phyloP scores from a whole-genome alignment of 2,797 vertebrate genomes.

The Tapera naevia region DNA sequence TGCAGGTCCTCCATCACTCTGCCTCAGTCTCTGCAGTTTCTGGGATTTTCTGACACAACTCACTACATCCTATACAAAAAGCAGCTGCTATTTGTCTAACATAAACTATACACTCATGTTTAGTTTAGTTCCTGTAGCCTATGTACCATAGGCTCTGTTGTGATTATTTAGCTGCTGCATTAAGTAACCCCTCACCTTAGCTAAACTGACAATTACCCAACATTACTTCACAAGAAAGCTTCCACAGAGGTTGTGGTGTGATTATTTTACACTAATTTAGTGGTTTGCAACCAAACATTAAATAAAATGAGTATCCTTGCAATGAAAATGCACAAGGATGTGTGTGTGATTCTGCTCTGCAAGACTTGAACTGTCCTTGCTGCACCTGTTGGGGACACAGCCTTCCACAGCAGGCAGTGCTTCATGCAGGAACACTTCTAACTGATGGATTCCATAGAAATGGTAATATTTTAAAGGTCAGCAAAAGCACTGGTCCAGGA shows the following conservation, averaged over 20 bases:
- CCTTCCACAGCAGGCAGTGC: accelerated
- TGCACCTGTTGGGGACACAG: neutral
- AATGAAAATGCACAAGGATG: neutral
- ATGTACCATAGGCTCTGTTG: neutral
- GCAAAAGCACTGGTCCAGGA: neutral
- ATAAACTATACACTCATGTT: accelerated
- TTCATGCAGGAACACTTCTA: neutral
- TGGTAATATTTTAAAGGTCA: neutral
- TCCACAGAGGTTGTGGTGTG: neutral
- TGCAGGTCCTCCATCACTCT: neutral
- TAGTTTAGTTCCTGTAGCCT: neutral
- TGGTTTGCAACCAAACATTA: neutral
- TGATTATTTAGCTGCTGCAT: neutral
- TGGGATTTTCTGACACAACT: neutral
- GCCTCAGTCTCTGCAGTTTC: neutral
- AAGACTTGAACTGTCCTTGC: neutral
- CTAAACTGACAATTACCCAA: neutral
- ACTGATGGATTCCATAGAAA: neutral
- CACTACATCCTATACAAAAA: neutral
- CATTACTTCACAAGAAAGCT: neutral
- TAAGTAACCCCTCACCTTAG: neutral
- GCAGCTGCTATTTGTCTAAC: neutral
- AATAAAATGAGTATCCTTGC: neutral
- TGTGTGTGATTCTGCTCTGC: neutral
- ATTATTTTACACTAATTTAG: neutral